A percentile compares a stretch with the other conserved stretches of the same genome.
These are phyloP conservation scores for Hetaerina americana DNA, from an alignment of 1,140 invertebrate genomes.

Conservation along the genomic window DNA sequence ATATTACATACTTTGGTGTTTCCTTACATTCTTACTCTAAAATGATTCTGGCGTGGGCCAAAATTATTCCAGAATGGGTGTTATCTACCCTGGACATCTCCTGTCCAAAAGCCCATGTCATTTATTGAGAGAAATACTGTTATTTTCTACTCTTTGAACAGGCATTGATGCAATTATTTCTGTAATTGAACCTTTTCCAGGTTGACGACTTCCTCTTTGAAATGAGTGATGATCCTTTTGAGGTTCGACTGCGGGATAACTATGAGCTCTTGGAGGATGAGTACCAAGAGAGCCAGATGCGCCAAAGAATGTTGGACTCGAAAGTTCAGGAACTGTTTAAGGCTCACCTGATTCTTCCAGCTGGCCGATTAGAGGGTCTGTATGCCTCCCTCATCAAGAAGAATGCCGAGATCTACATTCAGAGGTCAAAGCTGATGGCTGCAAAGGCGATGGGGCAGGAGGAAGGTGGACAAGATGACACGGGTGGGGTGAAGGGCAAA, in stretches of 20 bases:
- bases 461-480: slow-evolving; percentile 38
- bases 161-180: neutral
- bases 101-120: no score
- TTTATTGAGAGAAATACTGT: no score
- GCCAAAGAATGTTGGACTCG: slow-evolving; percentile 78
- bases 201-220: slow-evolving; percentile 75
- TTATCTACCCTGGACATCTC: no score
- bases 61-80: no score
- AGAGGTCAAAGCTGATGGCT: slow-evolving; percentile 50
- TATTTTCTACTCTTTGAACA: neutral
- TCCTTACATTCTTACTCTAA: no score
- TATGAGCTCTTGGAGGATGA: slow-evolving; percentile 94
- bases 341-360: slow-evolving; percentile 66
- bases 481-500: neutral
- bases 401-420: slow-evolving; percentile 90
- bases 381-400: slow-evolving; percentile 73
- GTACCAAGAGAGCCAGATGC: slow-evolving; percentile 85
- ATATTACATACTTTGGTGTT: no score
- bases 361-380: slow-evolving; percentile 78
- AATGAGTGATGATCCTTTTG: slow-evolving; percentile 95
- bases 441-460: slow-evolving; percentile 36
- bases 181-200: slow-evolving; percentile 31
- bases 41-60: no score
- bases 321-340: slow-evolving; percentile 71
- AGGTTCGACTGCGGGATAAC: slow-evolving; percentile 90